phyloP scores from a whole-genome alignment of 1,140 invertebrate genomes.

The Trissolcus basalis region DNA sequence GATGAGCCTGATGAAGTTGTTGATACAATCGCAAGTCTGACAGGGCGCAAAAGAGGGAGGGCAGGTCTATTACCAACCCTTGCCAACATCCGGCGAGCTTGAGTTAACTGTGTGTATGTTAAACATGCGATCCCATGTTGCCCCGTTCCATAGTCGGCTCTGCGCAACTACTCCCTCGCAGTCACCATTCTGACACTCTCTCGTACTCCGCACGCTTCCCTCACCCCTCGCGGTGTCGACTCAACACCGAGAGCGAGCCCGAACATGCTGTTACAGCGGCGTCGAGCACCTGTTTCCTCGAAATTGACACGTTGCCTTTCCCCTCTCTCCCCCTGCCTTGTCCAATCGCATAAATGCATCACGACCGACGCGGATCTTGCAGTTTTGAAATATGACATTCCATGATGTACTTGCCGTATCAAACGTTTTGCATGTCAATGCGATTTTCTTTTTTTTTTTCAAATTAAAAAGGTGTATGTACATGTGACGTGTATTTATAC shows the following conservation, averaged over 20 bases:
- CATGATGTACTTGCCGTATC: no score
- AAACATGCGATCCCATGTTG: constrained; percentile 70
- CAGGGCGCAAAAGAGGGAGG: constrained; percentile 30
- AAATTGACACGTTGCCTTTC: constrained; percentile 68
- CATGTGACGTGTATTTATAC: no score
- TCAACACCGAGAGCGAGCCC: constrained; percentile 54
- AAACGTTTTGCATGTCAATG: no score
- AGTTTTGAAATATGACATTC: no score
- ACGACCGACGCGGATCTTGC: no score
- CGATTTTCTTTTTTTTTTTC: no score
- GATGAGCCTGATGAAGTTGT: constrained; percentile 71
- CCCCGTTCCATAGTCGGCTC: constrained; percentile 52
- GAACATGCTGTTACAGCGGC: constrained; percentile 72
- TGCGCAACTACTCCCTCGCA: constrained; percentile 39
- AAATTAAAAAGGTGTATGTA: no score
- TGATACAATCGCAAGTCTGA: constrained; percentile 68
- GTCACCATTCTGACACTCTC: constrained; percentile 44
- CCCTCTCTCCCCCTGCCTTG: background rate
- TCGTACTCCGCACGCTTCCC: constrained; percentile 34
- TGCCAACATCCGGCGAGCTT: constrained; percentile 67
- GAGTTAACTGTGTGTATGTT: constrained; percentile 69
- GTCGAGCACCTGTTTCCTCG: constrained; percentile 67
- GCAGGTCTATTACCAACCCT: constrained; percentile 69
- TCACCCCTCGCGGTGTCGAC: constrained; percentile 32
- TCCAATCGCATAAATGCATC: no score